Evolutionary conservation across 2,113 vertebrate species (phyloP).

Genomic region (Misgurnus mizolepis): DNA sequence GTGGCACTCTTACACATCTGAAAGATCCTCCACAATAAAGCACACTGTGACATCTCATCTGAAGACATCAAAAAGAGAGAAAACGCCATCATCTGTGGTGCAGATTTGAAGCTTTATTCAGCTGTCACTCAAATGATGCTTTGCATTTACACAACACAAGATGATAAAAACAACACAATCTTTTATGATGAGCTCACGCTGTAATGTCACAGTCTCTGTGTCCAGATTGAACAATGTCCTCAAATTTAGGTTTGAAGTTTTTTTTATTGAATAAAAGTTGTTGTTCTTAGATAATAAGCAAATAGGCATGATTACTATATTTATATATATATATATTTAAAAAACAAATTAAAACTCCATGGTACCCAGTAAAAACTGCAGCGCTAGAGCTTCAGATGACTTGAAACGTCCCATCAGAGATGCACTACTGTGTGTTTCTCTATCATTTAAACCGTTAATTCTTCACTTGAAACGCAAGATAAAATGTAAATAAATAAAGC

Average conservation of each 20-base stretch:
- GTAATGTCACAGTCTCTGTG: conserved; percentile 3
- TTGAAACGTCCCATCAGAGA: conserved; percentile 55
- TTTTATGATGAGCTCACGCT: too few species aligned
- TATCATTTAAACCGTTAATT: conserved; percentile 51
- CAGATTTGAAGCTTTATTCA: background rate
- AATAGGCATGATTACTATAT: conserved; percentile 58
- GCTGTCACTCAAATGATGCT: conserved; percentile 4
- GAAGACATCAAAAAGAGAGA: too few species aligned
- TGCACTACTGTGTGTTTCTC: too few species aligned
- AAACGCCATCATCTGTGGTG: too few species aligned
- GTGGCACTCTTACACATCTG: too few species aligned
- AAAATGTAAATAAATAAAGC: conserved; percentile 76
- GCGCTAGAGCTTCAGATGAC: conserved; percentile 54
- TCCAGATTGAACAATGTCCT: conserved; percentile 64
- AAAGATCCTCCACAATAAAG: too few species aligned
- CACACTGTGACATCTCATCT: too few species aligned
- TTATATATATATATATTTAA: conserved; percentile 49
- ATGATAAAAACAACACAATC: background rate
- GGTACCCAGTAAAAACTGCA: conserved; percentile 69
- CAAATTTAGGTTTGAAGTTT: conserved; percentile 52
- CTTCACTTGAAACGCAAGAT: conserved; percentile 69
- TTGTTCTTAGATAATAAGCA: conserved; percentile 63
- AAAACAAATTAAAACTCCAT: conserved; percentile 58
- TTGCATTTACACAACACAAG: conserved; percentile 2
- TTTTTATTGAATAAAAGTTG: conserved; percentile 68